Evolutionary conservation across 2,797 vertebrate species (phyloP), one percentile per base, ranked within the genome.

Genomic region (Meriones psammophilus): DNA sequence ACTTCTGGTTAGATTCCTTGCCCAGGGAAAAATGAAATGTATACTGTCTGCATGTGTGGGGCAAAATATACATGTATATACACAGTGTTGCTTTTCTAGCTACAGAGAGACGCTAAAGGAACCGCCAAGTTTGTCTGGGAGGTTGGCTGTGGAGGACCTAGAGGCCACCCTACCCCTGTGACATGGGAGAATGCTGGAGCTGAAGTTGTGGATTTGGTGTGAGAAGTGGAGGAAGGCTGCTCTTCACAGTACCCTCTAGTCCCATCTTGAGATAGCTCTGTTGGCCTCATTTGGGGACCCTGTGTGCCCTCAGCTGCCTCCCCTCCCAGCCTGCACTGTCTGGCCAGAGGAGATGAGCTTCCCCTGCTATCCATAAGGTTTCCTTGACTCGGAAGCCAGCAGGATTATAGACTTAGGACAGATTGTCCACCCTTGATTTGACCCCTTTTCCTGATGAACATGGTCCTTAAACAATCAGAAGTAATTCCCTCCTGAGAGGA

Each of bases 401-500:
- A 60, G 83, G 42, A 58, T 74, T 77, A 18, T 84, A 77, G 64
- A 95, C 92, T 94, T 81, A 78, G 94, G 90, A 68, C 39, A 36
- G 94, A 91, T 66, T 54, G 20, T 54, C 46, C 68, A 56, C 74
- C 5, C 6, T 86, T 93, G 86, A 88, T 96, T 88, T 88, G 89
- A 89, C 94, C 73, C 80, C 80, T 50, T 89, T 92, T 88, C 3
- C 0, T 92, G 92, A 94, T 88, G 79, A 94, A 71, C 77, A n/a
- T 69, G 56, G 56, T 88, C 83, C 71, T 96, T 93, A 96, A 92
- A 92, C 74, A 69, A 81, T 95, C 69, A 78, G 90, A 91, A 94
- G 56, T 54, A 73, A 88, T 95, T 97, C 74, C 85, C 78, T 30
- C 86, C 78, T 9, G 58, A 93, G 86, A 92, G 42, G 89, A 90